These are phyloP conservation scores for Tinamus major DNA, from an alignment of 2,797 vertebrate genomes.

Conservation along the genomic window DNA sequence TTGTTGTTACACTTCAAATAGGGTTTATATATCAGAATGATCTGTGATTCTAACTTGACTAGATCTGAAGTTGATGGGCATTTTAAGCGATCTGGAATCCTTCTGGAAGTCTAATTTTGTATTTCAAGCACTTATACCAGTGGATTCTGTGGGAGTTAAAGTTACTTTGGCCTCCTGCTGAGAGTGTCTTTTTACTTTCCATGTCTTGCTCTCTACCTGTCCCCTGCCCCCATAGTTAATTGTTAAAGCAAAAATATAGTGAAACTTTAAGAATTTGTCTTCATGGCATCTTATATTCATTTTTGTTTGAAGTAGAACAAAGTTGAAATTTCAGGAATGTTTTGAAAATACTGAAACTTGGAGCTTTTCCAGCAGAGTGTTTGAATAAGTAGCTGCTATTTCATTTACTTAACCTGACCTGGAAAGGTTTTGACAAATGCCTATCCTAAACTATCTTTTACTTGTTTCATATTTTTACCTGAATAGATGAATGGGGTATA, in stretches of 20 bases:
- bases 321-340: not conserved
- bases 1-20: not conserved
- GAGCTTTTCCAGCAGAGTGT: not conserved
- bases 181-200: not conserved
- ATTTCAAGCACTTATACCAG: not conserved
- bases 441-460: not conserved
- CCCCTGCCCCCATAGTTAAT: accelerated
- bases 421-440: not conserved
- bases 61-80: not conserved
- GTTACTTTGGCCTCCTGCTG: not conserved
- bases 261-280: not conserved
- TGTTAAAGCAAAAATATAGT: not conserved
- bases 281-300: not conserved
- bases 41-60: not conserved
- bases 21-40: not conserved
- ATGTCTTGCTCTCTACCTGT: accelerated
- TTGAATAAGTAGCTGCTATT: not conserved
- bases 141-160: not conserved
- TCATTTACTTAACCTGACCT: not conserved
- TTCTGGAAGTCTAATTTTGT: not conserved
- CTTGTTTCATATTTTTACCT: not conserved
- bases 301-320: not conserved
- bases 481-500: not conserved
- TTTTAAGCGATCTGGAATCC: not conserved
- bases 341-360: not conserved